phyloP scores from a whole-genome alignment of 2,888 invertebrate species.

The Pilophorus perplexus region DNA sequence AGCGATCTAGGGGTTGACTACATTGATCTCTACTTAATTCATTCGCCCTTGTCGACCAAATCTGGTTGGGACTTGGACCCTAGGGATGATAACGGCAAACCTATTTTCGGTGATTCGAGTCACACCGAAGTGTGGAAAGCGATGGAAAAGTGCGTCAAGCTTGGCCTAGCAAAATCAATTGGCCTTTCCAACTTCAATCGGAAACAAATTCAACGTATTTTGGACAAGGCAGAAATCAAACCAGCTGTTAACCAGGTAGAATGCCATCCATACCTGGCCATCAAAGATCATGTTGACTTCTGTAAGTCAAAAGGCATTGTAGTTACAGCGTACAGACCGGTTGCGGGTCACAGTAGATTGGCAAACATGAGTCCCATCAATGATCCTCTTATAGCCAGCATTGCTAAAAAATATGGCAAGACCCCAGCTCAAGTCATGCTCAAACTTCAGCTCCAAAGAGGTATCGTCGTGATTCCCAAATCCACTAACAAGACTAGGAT shows the following conservation, averaged over 20 bases:
- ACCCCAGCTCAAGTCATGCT: constrained; percentile 68
- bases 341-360: constrained; percentile 60
- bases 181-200: constrained; percentile 44
- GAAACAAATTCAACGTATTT: constrained; percentile 42
- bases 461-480: constrained; percentile 48
- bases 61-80: constrained; percentile 66
- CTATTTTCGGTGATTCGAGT: constrained; percentile 64
- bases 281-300: constrained; percentile 54
- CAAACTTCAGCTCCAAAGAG: constrained; percentile 58
- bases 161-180: constrained; percentile 64
- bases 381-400: constrained; percentile 62
- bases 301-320: constrained; percentile 62
- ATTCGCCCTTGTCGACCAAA: constrained; percentile 74
- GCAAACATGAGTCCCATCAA: constrained; percentile 35
- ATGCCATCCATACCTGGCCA: constrained; percentile 55
- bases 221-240: constrained; percentile 42
- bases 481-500: constrained; percentile 48
- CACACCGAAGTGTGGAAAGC: constrained; percentile 74
- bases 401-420: constrained; percentile 65
- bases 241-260: constrained; percentile 60
- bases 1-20: constrained; percentile 71
- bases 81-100: constrained; percentile 60
- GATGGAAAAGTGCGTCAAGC: constrained; percentile 68
- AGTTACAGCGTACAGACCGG: constrained; percentile 74
- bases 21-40: constrained; percentile 83